Evolutionary conservation across 2,113 vertebrate species (phyloP).

Genomic region (Grus americana): DNA sequence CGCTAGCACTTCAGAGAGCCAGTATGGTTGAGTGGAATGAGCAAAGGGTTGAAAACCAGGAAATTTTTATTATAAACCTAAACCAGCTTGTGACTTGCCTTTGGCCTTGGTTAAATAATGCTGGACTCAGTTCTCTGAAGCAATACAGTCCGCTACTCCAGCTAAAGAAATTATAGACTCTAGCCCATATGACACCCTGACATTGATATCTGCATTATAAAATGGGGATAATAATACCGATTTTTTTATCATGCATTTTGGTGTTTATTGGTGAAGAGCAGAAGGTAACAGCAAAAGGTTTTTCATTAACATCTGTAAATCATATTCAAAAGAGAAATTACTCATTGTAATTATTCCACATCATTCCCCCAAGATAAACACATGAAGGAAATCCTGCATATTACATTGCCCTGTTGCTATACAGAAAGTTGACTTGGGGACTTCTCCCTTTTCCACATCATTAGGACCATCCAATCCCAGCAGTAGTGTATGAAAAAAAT

Average conservation of each 20-base stretch:
- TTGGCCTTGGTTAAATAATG: conserved; percentile 7
- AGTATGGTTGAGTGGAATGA: conserved; percentile 17
- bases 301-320: not conserved
- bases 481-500: not conserved
- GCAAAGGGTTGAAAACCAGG: conserved; percentile 24
- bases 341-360: not conserved
- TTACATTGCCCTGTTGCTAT: not conserved
- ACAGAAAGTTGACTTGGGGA: not conserved
- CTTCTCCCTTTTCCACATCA: not conserved
- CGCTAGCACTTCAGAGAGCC: conserved; percentile 23
- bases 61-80: not conserved
- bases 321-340: not conserved
- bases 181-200: not conserved
- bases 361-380: not conserved
- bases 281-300: not conserved
- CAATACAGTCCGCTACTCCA: not conserved
- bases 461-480: not conserved
- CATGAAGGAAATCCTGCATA: not conserved
- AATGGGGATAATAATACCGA: not conserved
- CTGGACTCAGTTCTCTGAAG: not conserved
- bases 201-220: not conserved
- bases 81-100: conserved; percentile 23
- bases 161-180: not conserved
- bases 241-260: not conserved
- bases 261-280: not conserved